Percentiles rank a stretch among this genome's conserved stretches.
Evolutionary conservation across 2,113 vertebrate genomes (phyloP).

Genomic region (Agelaius phoeniceus): DNA sequence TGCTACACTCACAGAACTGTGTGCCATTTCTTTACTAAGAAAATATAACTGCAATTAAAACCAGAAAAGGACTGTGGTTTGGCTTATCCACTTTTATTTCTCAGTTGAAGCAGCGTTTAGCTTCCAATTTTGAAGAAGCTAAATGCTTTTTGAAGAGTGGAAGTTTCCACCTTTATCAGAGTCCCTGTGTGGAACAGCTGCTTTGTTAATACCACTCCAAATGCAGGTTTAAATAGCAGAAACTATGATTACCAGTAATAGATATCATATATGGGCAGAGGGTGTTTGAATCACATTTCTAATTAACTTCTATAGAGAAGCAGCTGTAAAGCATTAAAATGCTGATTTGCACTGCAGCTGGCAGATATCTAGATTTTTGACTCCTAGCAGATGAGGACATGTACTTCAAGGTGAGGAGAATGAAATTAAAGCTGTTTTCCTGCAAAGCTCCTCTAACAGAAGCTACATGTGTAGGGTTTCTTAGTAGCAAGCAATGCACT

Average conservation of each 20-base stretch:
- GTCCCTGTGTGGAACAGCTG: background rate
- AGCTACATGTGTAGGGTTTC: background rate
- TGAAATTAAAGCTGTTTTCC: slow-evolving; percentile 35
- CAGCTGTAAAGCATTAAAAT: slow-evolving; percentile 63
- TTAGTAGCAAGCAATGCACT: background rate
- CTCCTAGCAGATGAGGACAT: slow-evolving; percentile 17
- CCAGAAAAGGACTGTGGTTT: background rate
- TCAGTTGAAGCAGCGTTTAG: background rate
- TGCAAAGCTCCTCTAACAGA: background rate
- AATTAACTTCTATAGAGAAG: slow-evolving; percentile 54
- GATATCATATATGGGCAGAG: slow-evolving; percentile 24
- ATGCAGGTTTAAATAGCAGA: slow-evolving; percentile 6
- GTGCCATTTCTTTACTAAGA: background rate
- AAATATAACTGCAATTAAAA: background rate
- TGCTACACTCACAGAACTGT: background rate
- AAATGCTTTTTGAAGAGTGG: background rate
- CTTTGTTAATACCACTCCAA: slow-evolving; percentile 19
- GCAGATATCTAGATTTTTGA: slow-evolving; percentile 26
- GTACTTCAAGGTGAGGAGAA: slow-evolving; percentile 48
- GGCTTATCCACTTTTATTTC: background rate
- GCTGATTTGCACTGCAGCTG: slow-evolving; percentile 57
- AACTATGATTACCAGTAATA: slow-evolving; percentile 44
- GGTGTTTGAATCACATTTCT: slow-evolving; percentile 41
- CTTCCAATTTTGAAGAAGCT: background rate
- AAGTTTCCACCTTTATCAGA: background rate